phyloP scores from a whole-genome alignment of 2,888 invertebrate genomes.

The Mamestra brassicae region DNA sequence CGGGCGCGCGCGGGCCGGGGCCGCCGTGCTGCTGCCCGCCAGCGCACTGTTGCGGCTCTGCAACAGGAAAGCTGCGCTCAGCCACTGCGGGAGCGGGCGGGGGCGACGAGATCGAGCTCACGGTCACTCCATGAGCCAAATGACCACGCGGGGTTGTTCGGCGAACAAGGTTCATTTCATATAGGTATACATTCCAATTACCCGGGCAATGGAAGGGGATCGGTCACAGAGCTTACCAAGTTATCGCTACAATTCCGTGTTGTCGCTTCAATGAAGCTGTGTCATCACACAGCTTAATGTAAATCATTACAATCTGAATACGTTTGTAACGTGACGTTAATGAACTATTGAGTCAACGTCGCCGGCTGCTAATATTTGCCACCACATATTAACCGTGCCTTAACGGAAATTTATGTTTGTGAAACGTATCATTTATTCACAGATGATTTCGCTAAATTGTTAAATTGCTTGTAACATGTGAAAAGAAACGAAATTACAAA shows the following conservation, averaged over 20 bases:
- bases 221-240: slow-evolving; percentile 28
- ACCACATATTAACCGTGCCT: not conserved
- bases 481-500: not conserved
- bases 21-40: slow-evolving; percentile 64
- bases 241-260: not conserved
- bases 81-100: slow-evolving; percentile 65
- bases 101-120: not conserved
- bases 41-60: slow-evolving; percentile 89
- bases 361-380: slow-evolving; percentile 6
- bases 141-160: too few species aligned
- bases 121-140: too few species aligned
- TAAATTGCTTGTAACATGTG: too few species aligned
- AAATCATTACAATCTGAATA: not conserved
- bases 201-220: not conserved
- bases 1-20: slow-evolving; percentile 67
- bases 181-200: not conserved
- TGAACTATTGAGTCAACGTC: slow-evolving; percentile 8
- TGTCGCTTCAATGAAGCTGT: slow-evolving; percentile 7
- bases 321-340: not conserved
- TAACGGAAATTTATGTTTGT: not conserved
- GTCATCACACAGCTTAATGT: too few species aligned
- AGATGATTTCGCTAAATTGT: not conserved
- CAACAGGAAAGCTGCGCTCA: slow-evolving; percentile 88
- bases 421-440: not conserved
- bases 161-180: not conserved